These are phyloP conservation scores for Agraylea sexmaculata DNA, from an alignment of 1,140 invertebrate genomes.

Conservation along the genomic window DNA sequence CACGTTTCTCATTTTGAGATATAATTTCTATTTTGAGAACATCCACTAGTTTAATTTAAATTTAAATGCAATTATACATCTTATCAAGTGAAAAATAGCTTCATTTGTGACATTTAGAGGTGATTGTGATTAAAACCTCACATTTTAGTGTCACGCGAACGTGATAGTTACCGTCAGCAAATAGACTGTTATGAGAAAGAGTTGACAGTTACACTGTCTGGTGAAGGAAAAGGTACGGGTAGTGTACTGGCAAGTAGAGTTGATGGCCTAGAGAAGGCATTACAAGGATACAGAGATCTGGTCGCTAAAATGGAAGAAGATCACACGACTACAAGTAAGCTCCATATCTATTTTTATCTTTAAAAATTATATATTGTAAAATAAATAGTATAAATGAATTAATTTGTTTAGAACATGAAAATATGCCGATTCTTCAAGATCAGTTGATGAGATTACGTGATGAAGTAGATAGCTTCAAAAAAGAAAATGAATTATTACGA, in stretches of 20 bases:
- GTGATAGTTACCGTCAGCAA: constrained; percentile 64
- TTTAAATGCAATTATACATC: neutral
- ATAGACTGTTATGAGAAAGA: constrained; percentile 75
- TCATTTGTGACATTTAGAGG: too few species aligned
- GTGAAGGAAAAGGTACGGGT: constrained; percentile 26
- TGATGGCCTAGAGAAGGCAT: constrained; percentile 49
- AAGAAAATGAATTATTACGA: constrained; percentile 45
- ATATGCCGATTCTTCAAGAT: constrained; percentile 24
- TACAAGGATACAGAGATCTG: constrained; percentile 57
- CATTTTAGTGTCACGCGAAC: constrained; percentile 58
- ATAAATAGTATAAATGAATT: neutral
- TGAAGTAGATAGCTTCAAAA: constrained; percentile 38
- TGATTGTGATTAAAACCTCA: too few species aligned
- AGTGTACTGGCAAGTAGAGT: constrained; percentile 41
- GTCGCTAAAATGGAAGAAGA: constrained; percentile 54
- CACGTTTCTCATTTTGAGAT: neutral
- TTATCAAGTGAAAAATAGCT: too few species aligned
- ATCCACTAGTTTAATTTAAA: neutral
- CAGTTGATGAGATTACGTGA: constrained; percentile 33
- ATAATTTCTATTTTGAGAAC: neutral
- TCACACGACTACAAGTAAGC: constrained; percentile 30
- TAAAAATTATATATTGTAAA: too few species aligned
- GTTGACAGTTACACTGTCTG: constrained; percentile 43
- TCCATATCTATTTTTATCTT: too few species aligned
- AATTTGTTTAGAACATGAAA: constrained; percentile 19